A percentile compares a stretch with the other conserved stretches of the same genome.
Conservation (phyloP, 2,797 vertebrate genomes). For the Acrossocheilus fasciatus region DNA sequence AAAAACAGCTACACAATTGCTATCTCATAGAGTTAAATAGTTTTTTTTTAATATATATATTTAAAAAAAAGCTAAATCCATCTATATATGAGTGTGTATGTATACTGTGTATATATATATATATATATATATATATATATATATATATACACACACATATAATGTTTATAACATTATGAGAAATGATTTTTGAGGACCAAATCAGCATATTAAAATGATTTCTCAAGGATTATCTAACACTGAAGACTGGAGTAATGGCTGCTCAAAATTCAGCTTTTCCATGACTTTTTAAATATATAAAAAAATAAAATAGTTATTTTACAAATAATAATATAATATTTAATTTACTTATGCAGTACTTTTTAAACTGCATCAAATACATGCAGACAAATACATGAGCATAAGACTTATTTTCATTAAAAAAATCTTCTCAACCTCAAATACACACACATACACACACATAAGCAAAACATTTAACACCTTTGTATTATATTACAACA, state of each 20-base stretch:
- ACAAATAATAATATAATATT: not conserved
- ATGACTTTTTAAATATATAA: not conserved
- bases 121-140: too few species aligned
- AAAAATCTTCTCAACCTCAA: not conserved
- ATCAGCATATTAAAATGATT: not conserved
- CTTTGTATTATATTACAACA: not conserved
- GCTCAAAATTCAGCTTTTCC: not conserved
- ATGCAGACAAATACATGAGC: not conserved
- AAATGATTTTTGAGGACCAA: not conserved
- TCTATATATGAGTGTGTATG: not conserved
- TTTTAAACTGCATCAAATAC: not conserved
- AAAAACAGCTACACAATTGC: slow-evolving; percentile 15
- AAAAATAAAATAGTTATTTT: not conserved
- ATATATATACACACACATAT: too few species aligned
- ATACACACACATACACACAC: too few species aligned
- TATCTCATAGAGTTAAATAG: not conserved
- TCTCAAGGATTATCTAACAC: not conserved
- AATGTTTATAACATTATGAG: not conserved
- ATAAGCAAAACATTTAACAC: not conserved
- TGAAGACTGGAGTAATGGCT: not conserved
- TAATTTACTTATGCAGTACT: not conserved
- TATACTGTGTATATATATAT: not conserved
- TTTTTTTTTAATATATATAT: not conserved
- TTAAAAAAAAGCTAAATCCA: not conserved
- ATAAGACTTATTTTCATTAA: not conserved